Percentiles rank a stretch among this genome's conserved stretches.
phyloP scores from a whole-genome alignment of 2,797 vertebrate species.

The Gymnoscopelus braueri region DNA sequence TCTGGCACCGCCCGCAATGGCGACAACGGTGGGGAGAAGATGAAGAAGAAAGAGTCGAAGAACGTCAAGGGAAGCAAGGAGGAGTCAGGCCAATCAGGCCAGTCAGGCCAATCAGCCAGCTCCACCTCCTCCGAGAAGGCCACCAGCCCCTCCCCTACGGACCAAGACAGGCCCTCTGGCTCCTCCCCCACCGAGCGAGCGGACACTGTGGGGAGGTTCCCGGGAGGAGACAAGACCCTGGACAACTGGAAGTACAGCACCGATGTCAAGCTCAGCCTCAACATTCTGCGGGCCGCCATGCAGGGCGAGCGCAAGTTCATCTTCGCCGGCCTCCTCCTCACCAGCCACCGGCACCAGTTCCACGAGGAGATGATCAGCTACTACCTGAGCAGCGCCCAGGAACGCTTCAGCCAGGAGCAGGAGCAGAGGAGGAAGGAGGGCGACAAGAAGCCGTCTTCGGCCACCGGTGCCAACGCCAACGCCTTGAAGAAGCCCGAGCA shows the following conservation, averaged over 20 bases:
- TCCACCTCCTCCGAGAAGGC: constrained; percentile 95
- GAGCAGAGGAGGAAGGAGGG: constrained; percentile 93
- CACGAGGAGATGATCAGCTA: constrained; percentile 99
- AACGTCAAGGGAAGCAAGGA: constrained; percentile 91
- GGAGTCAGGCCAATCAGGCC: constrained; percentile 88
- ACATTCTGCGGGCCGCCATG: constrained; percentile 98
- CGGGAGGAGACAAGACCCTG: constrained; percentile 82
- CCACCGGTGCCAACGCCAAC: constrained; percentile 77
- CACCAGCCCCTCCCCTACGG: constrained; percentile 92
- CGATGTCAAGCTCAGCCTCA: constrained; percentile 98
- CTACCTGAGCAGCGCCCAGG: constrained; percentile 96
- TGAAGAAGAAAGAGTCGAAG: constrained; percentile 88
- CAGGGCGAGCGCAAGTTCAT: constrained; percentile 99
- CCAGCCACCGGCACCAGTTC: constrained; percentile 98
- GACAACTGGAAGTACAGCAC: constrained; percentile 99
- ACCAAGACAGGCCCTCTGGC: constrained; percentile 86
- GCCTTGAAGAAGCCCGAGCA: constrained; percentile 82
- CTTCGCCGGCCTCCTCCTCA: constrained; percentile 95
- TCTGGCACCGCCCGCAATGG: constrained; percentile 81
- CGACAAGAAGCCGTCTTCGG: constrained; percentile 79
- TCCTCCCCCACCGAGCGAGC: constrained; percentile 83
- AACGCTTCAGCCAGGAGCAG: constrained; percentile 97
- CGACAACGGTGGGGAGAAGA: constrained; percentile 80
- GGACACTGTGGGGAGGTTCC: constrained; percentile 78
- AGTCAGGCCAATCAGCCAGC: constrained; percentile 85